phyloP scores from a whole-genome alignment of 2,888 invertebrate species.

The Drosophila austrosaltans region DNA sequence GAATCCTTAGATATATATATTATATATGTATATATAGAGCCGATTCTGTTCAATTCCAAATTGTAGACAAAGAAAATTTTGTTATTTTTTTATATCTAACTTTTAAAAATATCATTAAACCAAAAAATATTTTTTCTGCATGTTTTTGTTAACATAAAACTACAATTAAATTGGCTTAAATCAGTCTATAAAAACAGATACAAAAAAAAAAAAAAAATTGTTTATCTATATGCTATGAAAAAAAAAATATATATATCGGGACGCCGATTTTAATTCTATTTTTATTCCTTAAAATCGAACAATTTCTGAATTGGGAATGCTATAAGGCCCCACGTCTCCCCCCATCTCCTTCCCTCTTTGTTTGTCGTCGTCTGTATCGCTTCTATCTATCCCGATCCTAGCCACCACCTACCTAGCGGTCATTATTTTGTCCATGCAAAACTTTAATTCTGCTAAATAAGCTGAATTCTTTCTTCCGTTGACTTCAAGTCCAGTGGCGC shows the following conservation, averaged over 20 bases:
- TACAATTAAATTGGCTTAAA: slow-evolving; percentile 43
- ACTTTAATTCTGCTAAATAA: no score
- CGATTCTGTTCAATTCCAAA: neutral
- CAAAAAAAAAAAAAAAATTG: no score
- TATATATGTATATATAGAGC: no score
- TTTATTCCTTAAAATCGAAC: slow-evolving; percentile 35
- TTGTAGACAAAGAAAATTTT: neutral
- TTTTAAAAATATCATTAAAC: slow-evolving; percentile 24
- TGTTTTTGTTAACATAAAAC: slow-evolving; percentile 46
- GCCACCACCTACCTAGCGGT: no score
- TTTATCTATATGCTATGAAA: no score
- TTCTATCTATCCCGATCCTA: no score
- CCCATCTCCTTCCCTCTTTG: no score
- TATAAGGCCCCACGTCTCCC: no score
- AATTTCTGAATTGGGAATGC: slow-evolving; percentile 26
- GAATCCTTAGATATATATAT: neutral
- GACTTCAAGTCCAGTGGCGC: no score
- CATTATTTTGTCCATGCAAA: no score
- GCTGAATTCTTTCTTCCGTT: no score
- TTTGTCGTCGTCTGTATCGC: no score
- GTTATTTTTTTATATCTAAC: neutral
- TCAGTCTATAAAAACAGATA: slow-evolving; percentile 18
- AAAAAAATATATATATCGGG: slow-evolving; percentile 24
- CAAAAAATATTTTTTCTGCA: slow-evolving; percentile 41
- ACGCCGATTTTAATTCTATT: slow-evolving; percentile 25